phyloP scores from a whole-genome alignment of 1,140 invertebrate genomes.

The Harlomillsia oculata region DNA sequence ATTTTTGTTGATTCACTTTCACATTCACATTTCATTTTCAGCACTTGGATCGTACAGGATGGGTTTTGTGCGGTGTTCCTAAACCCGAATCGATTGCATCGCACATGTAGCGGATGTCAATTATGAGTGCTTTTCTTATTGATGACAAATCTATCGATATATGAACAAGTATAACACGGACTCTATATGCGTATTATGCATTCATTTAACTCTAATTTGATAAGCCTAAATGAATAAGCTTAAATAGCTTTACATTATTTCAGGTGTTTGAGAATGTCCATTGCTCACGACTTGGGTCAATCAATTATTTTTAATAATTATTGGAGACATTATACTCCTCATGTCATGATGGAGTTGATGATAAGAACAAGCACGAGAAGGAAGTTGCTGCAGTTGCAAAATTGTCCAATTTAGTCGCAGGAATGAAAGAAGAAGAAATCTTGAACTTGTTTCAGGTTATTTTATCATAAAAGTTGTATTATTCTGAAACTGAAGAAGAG shows the following conservation, averaged over 20 bases:
- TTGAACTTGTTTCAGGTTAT: constrained; percentile 62
- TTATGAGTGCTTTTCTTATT: constrained; percentile 76
- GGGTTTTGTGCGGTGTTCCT: constrained; percentile 66
- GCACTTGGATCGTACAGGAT: constrained; percentile 83
- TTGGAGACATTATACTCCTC: constrained; percentile 97
- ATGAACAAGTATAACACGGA: constrained; percentile 66
- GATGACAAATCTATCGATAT: constrained; percentile 49
- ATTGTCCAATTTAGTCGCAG: constrained; percentile 56
- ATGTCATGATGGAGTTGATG: constrained; percentile 72
- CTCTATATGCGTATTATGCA: too few relatives aligned
- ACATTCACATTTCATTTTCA: constrained; percentile 45
- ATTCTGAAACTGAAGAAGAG: too few relatives aligned
- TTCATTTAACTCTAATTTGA: constrained; percentile 5
- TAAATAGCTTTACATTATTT: neutral
- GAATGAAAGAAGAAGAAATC: constrained; percentile 57
- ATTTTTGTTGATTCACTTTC: too few relatives aligned
- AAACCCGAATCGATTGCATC: constrained; percentile 84
- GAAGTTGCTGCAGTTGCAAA: constrained; percentile 81
- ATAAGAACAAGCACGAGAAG: constrained; percentile 69
- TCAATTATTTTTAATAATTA: constrained; percentile 61
- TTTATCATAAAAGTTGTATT: too few relatives aligned
- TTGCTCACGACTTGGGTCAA: constrained; percentile 95
- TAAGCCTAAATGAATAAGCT: neutral
- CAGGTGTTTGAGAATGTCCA: constrained; percentile 63
- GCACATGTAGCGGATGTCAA: constrained; percentile 96